Evolutionary conservation across 2,888 invertebrate genomes (phyloP).

Genomic region (Spicauda simplicius): DNA sequence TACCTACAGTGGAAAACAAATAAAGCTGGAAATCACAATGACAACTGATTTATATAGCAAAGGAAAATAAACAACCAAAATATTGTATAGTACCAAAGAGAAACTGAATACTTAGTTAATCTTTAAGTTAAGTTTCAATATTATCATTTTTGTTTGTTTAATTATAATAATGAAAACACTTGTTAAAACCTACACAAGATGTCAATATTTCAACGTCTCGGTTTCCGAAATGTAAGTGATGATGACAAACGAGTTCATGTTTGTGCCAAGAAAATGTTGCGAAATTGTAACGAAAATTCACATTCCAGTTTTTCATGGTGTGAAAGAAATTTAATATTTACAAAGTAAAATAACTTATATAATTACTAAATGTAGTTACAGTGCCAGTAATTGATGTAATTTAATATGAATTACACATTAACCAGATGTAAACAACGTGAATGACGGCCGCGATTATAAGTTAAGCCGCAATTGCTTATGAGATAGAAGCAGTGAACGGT

Average conservation of each 20-base stretch:
- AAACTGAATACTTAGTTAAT: too few species aligned
- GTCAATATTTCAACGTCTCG: constrained; percentile 20
- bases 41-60: too few species aligned
- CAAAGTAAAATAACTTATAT: background rate
- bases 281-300: background rate
- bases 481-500: too few species aligned
- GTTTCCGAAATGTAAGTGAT: constrained; percentile 5
- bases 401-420: too few species aligned
- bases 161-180: background rate
- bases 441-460: too few species aligned
- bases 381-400: background rate
- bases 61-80: too few species aligned
- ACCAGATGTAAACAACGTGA: too few species aligned
- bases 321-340: background rate
- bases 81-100: too few species aligned
- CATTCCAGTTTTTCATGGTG: background rate
- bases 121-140: too few species aligned
- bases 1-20: too few species aligned
- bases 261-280: constrained; percentile 16
- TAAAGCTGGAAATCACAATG: too few species aligned
- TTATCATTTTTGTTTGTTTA: background rate
- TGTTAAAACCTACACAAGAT: background rate
- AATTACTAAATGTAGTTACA: background rate
- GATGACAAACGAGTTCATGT: constrained; percentile 14
- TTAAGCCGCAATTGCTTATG: too few species aligned